These are phyloP conservation scores for Trichogramma pretiosum DNA, from an alignment of 1,140 invertebrate genomes.

Conservation along the genomic window DNA sequence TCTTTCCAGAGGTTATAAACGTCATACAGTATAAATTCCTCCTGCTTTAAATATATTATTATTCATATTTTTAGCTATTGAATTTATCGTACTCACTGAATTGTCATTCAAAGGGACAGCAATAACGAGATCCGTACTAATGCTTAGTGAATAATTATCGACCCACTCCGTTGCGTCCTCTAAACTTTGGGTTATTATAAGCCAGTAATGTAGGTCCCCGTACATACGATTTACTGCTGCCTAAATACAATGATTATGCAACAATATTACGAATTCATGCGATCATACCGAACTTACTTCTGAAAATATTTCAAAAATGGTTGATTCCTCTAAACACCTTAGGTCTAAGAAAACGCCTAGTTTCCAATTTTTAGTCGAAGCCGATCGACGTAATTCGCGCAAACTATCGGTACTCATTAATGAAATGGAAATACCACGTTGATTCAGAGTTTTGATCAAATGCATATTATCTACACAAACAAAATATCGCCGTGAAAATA, in stretches of 20 bases:
- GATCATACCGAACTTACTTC: too few relatives aligned
- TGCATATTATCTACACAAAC: neutral
- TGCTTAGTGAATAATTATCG: neutral
- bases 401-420: neutral
- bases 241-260: neutral
- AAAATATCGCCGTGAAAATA: neutral
- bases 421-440: neutral
- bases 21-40: neutral
- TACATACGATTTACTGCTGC: constrained; percentile 9
- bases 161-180: neutral
- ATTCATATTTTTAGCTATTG: too few relatives aligned
- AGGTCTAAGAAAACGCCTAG: constrained; percentile 2
- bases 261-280: too few relatives aligned
- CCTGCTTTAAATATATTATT: too few relatives aligned
- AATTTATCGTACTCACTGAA: too few relatives aligned
- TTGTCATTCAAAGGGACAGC: too few relatives aligned
- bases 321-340: neutral
- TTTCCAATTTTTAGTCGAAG: neutral
- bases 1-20: neutral
- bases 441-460: constrained; percentile 1
- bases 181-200: constrained; percentile 1
- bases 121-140: constrained; percentile 8
- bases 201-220: constrained; percentile 10
- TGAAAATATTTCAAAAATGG: neutral
- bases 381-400: neutral